These are phyloP conservation scores for Enteromius trimaculatus DNA, from an alignment of 2,797 vertebrate species.

Conservation along the genomic window DNA sequence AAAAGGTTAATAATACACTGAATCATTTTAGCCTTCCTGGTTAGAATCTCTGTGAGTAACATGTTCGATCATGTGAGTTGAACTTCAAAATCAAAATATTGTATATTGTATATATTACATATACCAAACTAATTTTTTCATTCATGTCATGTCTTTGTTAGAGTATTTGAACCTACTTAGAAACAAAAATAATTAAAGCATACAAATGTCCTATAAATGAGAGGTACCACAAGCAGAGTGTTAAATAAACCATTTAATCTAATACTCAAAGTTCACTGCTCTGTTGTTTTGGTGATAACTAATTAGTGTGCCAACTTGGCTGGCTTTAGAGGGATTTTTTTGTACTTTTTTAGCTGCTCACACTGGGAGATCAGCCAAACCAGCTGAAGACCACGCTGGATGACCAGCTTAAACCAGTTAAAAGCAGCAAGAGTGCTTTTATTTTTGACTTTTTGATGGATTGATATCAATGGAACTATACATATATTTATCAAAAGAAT, in stretches of 20 bases:
- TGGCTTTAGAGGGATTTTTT: neutral
- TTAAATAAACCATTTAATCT: neutral
- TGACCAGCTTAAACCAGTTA: neutral
- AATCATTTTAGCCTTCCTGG: neutral
- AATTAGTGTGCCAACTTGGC: neutral
- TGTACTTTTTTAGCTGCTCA: neutral
- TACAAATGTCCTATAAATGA: neutral
- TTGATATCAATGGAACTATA: neutral
- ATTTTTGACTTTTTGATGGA: neutral
- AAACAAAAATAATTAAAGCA: neutral
- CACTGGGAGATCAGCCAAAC: neutral
- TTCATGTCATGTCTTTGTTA: neutral
- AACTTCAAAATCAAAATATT: neutral
- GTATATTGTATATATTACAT: too few species aligned
- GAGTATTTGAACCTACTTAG: neutral
- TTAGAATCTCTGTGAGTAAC: neutral
- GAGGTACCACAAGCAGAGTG: neutral
- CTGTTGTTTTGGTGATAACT: slow-evolving; percentile 3
- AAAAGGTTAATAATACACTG: neutral
- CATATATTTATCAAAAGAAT: neutral
- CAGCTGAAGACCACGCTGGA: neutral
- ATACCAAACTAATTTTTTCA: neutral
- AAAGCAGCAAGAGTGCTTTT: neutral
- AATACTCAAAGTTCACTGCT: neutral
- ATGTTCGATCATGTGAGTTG: neutral